phyloP scores from a whole-genome alignment of 2,113 vertebrate species.

The Rhabdomys dilectus region DNA sequence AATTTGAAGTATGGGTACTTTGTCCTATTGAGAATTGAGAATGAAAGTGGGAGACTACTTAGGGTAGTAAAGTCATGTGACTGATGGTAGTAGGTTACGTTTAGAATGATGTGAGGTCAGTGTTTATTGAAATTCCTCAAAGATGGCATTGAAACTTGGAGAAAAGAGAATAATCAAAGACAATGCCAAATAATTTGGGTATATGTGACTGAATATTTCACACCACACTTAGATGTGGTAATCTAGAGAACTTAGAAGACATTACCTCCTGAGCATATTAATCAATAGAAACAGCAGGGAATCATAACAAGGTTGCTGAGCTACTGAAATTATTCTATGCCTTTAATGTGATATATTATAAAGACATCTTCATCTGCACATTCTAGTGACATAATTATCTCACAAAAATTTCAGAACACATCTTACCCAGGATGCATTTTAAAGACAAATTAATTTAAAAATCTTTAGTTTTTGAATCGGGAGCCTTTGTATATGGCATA shows the following conservation, averaged over 20 bases:
- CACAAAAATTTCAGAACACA: conserved; percentile 53
- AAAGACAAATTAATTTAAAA: conserved; percentile 54
- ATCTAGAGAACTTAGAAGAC: not conserved
- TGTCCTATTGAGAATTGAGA: not conserved
- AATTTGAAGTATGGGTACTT: not conserved
- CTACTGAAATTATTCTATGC: not conserved
- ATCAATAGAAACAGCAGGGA: not conserved
- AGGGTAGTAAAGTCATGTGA: not conserved
- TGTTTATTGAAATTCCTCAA: not conserved
- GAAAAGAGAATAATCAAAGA: not conserved
- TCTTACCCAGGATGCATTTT: conserved; percentile 27
- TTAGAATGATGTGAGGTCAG: not conserved
- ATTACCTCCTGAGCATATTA: conserved; percentile 11
- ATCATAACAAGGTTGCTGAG: not conserved
- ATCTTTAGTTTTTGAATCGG: not conserved
- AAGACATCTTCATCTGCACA: not conserved
- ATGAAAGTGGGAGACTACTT: not conserved
- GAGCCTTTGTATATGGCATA: not conserved
- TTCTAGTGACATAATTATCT: conserved; percentile 58
- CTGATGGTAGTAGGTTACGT: not conserved
- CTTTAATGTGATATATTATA: conserved; percentile 51
- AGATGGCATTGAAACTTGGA: not conserved
- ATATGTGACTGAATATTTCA: not conserved
- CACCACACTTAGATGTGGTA: not conserved
- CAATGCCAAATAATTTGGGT: not conserved